Conservation (phyloP, 2,113 vertebrate genomes). For the Agapornis roseicollis region DNA sequence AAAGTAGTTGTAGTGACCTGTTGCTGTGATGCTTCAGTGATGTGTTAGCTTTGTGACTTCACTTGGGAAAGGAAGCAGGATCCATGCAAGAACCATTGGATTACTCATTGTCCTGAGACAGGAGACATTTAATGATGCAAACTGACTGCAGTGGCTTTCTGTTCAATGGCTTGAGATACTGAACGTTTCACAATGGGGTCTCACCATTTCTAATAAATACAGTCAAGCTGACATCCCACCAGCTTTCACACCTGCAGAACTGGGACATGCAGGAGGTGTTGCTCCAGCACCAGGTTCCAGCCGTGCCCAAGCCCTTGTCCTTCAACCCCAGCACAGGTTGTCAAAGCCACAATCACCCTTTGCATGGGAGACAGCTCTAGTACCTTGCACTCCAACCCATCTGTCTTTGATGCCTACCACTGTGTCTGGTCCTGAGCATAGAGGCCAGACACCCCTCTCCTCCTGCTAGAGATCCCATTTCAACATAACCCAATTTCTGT, state of each 20-base stretch:
- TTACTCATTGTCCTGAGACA: not conserved
- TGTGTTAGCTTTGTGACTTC: not conserved
- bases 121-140: not conserved
- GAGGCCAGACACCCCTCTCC: not conserved
- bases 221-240: not conserved
- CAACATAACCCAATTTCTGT: not conserved
- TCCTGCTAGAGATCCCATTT: not conserved
- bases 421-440: rapidly evolving
- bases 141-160: not conserved
- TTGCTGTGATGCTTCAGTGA: not conserved
- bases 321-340: not conserved
- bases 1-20: not conserved
- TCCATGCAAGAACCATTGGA: rapidly evolving
- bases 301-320: not conserved
- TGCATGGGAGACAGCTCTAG: not conserved
- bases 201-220: not conserved
- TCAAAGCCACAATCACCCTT: not conserved
- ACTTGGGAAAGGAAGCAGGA: not conserved
- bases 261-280: not conserved
- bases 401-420: not conserved
- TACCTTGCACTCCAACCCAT: not conserved
- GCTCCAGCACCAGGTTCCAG: not conserved
- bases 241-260: not conserved
- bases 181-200: not conserved
- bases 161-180: not conserved